Evolutionary conservation across 2,797 vertebrate species (phyloP).

Genomic region (Neoniphon sammara): DNA sequence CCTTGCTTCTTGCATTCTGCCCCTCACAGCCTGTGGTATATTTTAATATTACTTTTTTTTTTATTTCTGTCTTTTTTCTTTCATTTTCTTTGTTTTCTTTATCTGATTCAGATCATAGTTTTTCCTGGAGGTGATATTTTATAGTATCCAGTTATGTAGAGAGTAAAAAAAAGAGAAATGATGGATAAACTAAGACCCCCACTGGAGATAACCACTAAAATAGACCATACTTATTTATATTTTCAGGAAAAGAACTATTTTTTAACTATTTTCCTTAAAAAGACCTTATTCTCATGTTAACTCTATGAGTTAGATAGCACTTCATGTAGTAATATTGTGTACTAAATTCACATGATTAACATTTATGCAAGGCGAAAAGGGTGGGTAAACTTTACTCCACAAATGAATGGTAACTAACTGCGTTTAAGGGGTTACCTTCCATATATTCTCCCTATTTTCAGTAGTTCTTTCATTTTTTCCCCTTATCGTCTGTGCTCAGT

Average conservation of each 20-base stretch:
- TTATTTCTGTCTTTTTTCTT: not conserved
- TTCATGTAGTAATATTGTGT: not conserved
- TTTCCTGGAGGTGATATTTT: too few species aligned
- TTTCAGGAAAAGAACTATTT: too few species aligned
- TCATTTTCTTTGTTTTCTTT: not conserved
- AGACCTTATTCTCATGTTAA: too few species aligned
- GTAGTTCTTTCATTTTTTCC: slow-evolving; percentile 19
- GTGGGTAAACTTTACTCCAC: slow-evolving; percentile 13
- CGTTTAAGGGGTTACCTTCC: not conserved
- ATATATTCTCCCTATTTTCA: slow-evolving; percentile 9
- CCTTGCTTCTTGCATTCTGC: slow-evolving; percentile 7
- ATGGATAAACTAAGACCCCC: not conserved
- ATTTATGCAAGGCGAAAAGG: not conserved
- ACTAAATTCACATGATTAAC: not conserved
- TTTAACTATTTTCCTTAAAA: too few species aligned
- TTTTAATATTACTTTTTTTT: not conserved
- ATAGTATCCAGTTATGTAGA: too few species aligned
- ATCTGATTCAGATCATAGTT: not conserved
- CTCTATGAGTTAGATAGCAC: not conserved
- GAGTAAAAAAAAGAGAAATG: too few species aligned
- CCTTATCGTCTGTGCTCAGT: slow-evolving; percentile 40
- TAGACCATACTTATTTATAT: not conserved
- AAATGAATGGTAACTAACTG: not conserved
- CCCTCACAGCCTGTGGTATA: not conserved
- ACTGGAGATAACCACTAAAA: not conserved